Base-by-base conservation (phyloP, 2,797 vertebrate species). In the Notamacropus eugenii region DNA sequence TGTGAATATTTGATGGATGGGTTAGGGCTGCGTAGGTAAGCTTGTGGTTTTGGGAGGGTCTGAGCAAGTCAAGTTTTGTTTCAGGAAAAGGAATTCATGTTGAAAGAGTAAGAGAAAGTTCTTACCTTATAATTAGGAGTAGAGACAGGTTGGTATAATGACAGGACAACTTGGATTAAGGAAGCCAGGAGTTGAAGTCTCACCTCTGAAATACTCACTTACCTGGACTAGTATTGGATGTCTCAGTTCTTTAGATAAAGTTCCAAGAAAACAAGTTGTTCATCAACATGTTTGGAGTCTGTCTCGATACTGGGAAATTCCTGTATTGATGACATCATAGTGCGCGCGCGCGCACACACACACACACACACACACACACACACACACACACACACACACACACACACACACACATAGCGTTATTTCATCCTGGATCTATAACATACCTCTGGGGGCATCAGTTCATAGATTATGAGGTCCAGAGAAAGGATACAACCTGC, bases 51-150 rank as follows among this genome's bases (percentile, higher is more conserved):
- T 87, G 31, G 40, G 54, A 55, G 90, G 40, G 28, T 28, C 74
- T 87, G 40, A 27, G 40, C 40, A 57, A 10, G 10, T 55, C 55
- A 29, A 31, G 22, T 24, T 54, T 9, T 67, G 34, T 56, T 5
- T 27, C 16, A 55, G 4, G 19, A 0, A 27, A 28, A 28, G 12
- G 59, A 55, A 12, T 59, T n/a, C 5, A 5, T 0, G 0, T 55
- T n/a, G 13, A 56, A 54, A 24, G 10, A 91, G 31, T 62, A 59
- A 31, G 46, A 2, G 54, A n/a, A 52, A 27, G 27, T 31, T 14
- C 28, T 54, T 62, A 55, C 27, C 90, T 54, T 54, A 24, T 34
- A 28, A 50, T 31, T 54, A n/a, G 74, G 29, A 11, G 40, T 50
- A 87, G 10, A 87, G 40, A 12, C 40, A 50, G 40, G 9, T 87